Percentiles rank a stretch among this genome's conserved stretches.
phyloP scores from a whole-genome alignment of 2,888 invertebrate genomes.

The Dione juno region DNA sequence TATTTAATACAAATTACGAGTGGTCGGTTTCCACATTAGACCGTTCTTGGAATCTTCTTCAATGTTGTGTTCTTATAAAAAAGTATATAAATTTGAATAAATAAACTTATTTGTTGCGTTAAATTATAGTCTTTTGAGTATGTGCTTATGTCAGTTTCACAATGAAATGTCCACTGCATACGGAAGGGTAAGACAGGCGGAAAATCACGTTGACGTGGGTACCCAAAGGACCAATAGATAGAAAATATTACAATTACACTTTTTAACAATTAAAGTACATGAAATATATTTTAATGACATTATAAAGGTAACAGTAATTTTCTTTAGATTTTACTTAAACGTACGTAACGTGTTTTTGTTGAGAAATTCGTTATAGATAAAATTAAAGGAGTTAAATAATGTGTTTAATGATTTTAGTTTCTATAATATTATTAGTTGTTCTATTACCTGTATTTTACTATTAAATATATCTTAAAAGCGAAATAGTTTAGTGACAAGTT shows the following conservation, averaged over 20 bases:
- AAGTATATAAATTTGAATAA: not conserved
- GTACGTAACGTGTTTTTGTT: too few species aligned
- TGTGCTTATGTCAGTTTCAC: conserved; percentile 27
- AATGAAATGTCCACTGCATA: conserved; percentile 44
- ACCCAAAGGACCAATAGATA: conserved; percentile 14
- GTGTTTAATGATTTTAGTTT: too few species aligned
- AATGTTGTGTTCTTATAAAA: not conserved
- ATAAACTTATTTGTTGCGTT: not conserved
- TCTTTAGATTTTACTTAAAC: too few species aligned
- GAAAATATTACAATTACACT: conserved; percentile 19
- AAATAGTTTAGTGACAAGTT: conserved; percentile 38
- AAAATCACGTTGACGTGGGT: conserved; percentile 45
- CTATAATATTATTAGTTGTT: too few species aligned
- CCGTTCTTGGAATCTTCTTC: not conserved
- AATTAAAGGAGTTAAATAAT: too few species aligned
- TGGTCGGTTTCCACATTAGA: too few species aligned
- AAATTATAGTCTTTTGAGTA: conserved; percentile 1
- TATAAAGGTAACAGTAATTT: not conserved
- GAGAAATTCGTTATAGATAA: too few species aligned
- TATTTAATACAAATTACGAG: too few species aligned
- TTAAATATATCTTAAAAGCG: conserved; percentile 19
- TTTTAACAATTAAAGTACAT: not conserved
- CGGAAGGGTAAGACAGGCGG: conserved; percentile 45
- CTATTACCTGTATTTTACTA: too few species aligned
- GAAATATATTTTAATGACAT: not conserved